Evolutionary conservation across 1,140 invertebrate species (phyloP).

Genomic region (Drosophila kohkoa): DNA sequence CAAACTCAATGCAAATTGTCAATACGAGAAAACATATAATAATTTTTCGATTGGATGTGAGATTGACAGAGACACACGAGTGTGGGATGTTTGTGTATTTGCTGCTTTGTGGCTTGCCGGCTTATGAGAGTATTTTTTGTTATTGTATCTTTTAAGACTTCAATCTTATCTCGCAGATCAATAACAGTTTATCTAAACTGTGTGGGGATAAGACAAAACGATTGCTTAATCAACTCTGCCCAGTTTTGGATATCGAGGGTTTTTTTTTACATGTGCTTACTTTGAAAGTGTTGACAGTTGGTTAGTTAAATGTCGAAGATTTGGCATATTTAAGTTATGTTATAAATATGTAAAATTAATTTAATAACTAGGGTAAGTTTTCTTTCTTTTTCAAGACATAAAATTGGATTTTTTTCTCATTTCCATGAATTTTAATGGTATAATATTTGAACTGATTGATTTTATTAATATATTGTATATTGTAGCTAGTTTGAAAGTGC

Average conservation of each 20-base stretch:
- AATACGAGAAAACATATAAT: conserved; percentile 43
- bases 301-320: neutral
- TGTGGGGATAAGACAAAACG: conserved; percentile 5
- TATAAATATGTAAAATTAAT: too few species aligned
- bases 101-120: neutral
- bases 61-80: neutral
- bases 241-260: neutral
- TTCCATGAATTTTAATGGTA: too few species aligned
- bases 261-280: neutral
- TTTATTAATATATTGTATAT: too few species aligned
- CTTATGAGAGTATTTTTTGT: neutral
- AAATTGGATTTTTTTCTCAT: too few species aligned
- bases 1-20: conserved; percentile 46
- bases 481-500: too few species aligned
- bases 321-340: too few species aligned
- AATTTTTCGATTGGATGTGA: conserved; percentile 23
- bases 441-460: too few species aligned
- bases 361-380: too few species aligned
- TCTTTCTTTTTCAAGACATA: too few species aligned
- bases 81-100: neutral
- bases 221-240: conserved; percentile 12
- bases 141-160: conserved; percentile 11
- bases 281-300: neutral
- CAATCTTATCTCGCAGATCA: conserved; percentile 11
- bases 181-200: conserved; percentile 15